A percentile compares a stretch with the other conserved stretches of the same genome.
Conservation (phyloP, 2,113 vertebrate species). For the Tachysurus vachellii region DNA sequence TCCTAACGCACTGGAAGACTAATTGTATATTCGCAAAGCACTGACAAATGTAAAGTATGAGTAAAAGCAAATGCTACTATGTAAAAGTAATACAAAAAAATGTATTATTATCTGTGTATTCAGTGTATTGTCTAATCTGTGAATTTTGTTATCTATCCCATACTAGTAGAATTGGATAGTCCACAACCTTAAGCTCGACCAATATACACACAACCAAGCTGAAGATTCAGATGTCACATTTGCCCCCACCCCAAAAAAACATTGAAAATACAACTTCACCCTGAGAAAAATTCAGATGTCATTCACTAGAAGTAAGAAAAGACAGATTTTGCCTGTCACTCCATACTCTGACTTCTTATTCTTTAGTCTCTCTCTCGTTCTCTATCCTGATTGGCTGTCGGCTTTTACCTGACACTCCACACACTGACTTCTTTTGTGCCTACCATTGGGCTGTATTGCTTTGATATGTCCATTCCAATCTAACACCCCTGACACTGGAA, state of each 20-base stretch:
- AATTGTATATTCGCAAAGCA: too few species aligned
- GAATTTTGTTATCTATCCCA: too few species aligned
- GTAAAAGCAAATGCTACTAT: not conserved
- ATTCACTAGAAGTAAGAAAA: not conserved
- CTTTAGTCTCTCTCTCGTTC: not conserved
- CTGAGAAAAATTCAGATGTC: not conserved
- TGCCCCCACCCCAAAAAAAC: too few species aligned
- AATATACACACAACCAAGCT: too few species aligned
- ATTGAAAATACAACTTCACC: not conserved
- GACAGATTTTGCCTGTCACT: not conserved
- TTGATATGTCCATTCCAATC: not conserved
- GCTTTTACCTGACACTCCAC: not conserved
- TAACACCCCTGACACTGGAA: too few species aligned
- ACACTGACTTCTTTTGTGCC: not conserved
- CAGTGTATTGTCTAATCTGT: too few species aligned
- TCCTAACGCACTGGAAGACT: too few species aligned
- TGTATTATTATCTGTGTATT: too few species aligned
- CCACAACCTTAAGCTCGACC: too few species aligned
- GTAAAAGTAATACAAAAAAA: too few species aligned
- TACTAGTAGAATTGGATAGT: too few species aligned
- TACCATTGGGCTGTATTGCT: not conserved
- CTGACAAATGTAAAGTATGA: not conserved
- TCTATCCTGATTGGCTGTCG: not conserved
- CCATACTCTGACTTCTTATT: not conserved
- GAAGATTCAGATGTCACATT: too few species aligned